Evolutionary conservation across 2,888 invertebrate species (phyloP).

Genomic region (Spilarctia lutea): DNA sequence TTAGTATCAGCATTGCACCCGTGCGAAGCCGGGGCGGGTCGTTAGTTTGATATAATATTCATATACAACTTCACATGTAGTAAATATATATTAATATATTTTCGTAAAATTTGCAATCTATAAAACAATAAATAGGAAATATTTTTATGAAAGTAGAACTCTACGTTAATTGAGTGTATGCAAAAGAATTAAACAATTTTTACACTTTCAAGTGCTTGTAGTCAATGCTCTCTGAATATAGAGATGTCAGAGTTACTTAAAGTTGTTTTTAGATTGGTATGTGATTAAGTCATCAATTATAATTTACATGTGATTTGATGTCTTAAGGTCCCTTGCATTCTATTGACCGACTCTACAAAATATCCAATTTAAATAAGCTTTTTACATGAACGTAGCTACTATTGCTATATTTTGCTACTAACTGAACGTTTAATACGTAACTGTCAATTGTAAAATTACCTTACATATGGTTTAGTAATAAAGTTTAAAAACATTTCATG

Average conservation of each 20-base stretch:
- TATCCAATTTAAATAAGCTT: neutral
- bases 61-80: too few relatives aligned
- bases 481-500: neutral
- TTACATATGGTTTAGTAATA: neutral
- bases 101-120: neutral
- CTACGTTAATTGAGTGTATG: conserved; percentile 37
- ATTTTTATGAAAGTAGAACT: conserved; percentile 17
- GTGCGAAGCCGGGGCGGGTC: too few relatives aligned
- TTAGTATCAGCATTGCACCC: too few relatives aligned
- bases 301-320: conserved; percentile 26
- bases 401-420: neutral
- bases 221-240: conserved; percentile 49
- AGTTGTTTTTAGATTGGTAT: conserved; percentile 15
- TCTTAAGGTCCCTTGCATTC: conserved; percentile 19
- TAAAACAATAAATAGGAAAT: conserved; percentile 19
- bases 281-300: conserved; percentile 60
- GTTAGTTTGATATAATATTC: neutral
- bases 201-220: conserved; percentile 23
- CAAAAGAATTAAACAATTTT: conserved; percentile 37
- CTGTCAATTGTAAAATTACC: neutral
- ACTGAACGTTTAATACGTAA: neutral
- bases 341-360: conserved; percentile 9
- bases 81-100: neutral
- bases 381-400: neutral
- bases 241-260: conserved; percentile 27